These are phyloP conservation scores for Belgica antarctica DNA, from an alignment of 2,888 invertebrate species.

Conservation along the genomic window DNA sequence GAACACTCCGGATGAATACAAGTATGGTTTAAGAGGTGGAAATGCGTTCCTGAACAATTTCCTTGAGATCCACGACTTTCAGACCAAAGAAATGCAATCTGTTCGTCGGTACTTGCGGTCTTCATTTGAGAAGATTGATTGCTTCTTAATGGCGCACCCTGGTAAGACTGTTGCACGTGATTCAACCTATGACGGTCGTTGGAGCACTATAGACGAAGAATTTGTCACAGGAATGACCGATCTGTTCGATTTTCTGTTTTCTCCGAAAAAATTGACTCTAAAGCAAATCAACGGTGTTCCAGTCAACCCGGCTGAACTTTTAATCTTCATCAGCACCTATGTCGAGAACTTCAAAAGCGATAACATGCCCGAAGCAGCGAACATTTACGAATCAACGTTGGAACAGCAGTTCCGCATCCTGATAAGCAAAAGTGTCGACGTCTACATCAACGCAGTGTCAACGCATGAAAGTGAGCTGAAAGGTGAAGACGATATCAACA, in stretches of 20 bases:
- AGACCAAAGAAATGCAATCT: slow-evolving; percentile 14
- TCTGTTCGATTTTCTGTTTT: slow-evolving; percentile 26
- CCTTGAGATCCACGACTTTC: slow-evolving; percentile 14
- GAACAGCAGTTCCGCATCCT: slow-evolving; percentile 19
- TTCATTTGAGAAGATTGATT: slow-evolving; percentile 32
- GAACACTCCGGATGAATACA: slow-evolving; percentile 29
- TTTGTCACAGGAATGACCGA: slow-evolving; percentile 36
- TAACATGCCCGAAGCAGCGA: not conserved
- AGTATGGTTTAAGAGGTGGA: slow-evolving; percentile 37
- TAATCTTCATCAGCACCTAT: slow-evolving; percentile 28
- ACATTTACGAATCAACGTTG: slow-evolving; percentile 33
- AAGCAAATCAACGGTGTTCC: slow-evolving; percentile 36
- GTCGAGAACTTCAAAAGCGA: slow-evolving; percentile 28
- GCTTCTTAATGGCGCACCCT: slow-evolving; percentile 38
- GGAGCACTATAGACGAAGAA: slow-evolving; percentile 37
- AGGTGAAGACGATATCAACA: slow-evolving; percentile 6
- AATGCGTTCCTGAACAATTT: slow-evolving; percentile 18
- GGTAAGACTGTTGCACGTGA: slow-evolving; percentile 38
- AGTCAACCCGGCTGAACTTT: slow-evolving; percentile 17
- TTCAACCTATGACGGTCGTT: slow-evolving; percentile 37
- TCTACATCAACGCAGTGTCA: not conserved
- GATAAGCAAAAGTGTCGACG: slow-evolving; percentile 22
- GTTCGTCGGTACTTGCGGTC: slow-evolving; percentile 16
- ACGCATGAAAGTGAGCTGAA: not conserved
- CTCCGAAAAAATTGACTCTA: slow-evolving; percentile 13